Conservation (phyloP, 2,888 invertebrate genomes). For the Dolomedes plantarius region DNA sequence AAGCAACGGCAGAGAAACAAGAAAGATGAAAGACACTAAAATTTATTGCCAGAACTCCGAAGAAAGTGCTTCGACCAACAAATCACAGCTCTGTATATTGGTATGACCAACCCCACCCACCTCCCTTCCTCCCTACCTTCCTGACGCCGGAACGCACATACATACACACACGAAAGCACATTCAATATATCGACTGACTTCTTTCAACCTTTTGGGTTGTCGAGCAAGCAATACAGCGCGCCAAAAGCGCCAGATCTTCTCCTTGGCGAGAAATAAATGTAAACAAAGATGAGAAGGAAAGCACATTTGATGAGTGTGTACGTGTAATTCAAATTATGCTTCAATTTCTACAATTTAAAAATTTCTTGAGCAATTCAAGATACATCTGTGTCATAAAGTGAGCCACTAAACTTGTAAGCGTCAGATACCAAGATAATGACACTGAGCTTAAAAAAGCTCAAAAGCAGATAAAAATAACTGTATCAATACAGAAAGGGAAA, state of each 20-base stretch:
- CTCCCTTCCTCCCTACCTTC: constrained; percentile 1
- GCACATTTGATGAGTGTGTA: not conserved
- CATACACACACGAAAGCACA: constrained; percentile 36
- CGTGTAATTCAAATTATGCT: too few species aligned
- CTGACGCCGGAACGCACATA: not conserved
- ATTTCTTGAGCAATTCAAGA: too few species aligned
- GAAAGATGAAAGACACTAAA: constrained; percentile 65
- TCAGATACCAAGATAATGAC: too few species aligned
- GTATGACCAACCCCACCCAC: constrained; percentile 53
- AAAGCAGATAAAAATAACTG: too few species aligned
- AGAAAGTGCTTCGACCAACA: constrained; percentile 62
- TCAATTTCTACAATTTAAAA: too few species aligned
- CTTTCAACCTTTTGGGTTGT: constrained; percentile 53
- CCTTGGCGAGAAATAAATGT: not conserved
- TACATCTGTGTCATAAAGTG: too few species aligned
- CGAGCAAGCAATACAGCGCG: constrained; percentile 25
- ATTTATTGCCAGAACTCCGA: constrained; percentile 58
- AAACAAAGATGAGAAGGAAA: not conserved
- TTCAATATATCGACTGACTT: constrained; percentile 70
- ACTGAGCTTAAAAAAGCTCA: too few species aligned
- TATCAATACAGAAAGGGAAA: too few species aligned
- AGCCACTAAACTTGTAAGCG: too few species aligned
- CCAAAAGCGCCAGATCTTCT: constrained; percentile 46
- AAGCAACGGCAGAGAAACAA: constrained; percentile 41
- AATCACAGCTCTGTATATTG: constrained; percentile 67